Conservation (phyloP, 2,113 vertebrate species). For the Collichthys lucidus region DNA sequence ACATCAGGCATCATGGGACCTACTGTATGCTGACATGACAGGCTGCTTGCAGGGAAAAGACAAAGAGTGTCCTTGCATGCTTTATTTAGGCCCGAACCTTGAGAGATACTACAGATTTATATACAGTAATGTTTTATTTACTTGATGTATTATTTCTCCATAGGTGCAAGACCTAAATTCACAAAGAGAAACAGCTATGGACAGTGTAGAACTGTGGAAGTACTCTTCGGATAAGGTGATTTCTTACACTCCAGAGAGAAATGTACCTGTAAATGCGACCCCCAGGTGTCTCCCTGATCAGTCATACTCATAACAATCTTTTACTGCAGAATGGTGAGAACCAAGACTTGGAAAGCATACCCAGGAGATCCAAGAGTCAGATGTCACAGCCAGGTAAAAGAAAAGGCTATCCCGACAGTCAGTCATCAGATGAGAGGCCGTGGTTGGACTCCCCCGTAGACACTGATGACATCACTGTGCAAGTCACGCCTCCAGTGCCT, state of each 20-base stretch:
- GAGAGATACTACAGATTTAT: background rate
- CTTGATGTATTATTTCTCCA: conserved; percentile 2
- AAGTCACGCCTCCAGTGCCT: conserved; percentile 87
- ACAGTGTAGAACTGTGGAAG: conserved; percentile 91
- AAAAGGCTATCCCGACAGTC: conserved; percentile 86
- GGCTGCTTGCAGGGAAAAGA: conserved; percentile 18
- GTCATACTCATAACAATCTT: background rate
- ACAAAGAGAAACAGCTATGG: conserved; percentile 90
- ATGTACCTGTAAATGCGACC: conserved; percentile 30
- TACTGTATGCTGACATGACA: conserved; percentile 1
- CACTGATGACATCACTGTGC: conserved; percentile 87
- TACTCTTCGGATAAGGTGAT: conserved; percentile 90
- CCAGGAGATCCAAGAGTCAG: conserved; percentile 83
- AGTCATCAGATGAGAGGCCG: conserved; percentile 79
- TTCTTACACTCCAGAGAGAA: conserved; percentile 56
- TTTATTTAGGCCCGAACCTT: conserved; percentile 3
- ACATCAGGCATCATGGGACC: conserved; percentile 46
- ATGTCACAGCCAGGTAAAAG: conserved; percentile 82
- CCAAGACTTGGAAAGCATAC: conserved; percentile 85
- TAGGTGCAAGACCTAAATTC: conserved; percentile 95
- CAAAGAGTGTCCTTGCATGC: background rate
- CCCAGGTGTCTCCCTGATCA: background rate
- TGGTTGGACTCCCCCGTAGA: conserved; percentile 85
- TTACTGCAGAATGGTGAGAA: conserved; percentile 89
- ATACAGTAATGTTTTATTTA: conserved; percentile 1